A percentile compares a stretch with the other conserved stretches of the same genome.
phyloP scores from a whole-genome alignment of 2,113 vertebrate genomes.

The Patagioenas fasciata region DNA sequence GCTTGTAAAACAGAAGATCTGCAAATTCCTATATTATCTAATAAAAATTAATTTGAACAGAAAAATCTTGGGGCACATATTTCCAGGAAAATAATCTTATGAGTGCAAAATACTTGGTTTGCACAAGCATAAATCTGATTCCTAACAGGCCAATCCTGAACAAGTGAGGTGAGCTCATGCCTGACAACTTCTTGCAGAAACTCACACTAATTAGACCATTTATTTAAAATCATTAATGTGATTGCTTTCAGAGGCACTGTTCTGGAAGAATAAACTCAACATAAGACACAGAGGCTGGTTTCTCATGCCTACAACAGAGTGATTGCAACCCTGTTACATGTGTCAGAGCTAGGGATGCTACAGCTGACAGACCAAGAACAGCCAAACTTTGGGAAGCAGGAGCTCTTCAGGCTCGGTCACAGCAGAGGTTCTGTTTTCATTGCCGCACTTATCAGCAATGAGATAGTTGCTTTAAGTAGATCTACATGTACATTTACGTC shows the following conservation, averaged over 20 bases:
- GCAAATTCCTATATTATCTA: background rate
- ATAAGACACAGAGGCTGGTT: background rate
- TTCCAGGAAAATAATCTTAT: background rate
- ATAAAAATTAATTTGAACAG: background rate
- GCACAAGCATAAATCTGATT: background rate
- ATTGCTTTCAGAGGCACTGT: background rate
- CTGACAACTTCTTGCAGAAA: background rate
- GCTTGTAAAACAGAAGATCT: background rate
- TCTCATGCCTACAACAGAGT: background rate
- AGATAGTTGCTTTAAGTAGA: background rate
- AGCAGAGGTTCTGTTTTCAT: background rate
- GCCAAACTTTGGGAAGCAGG: background rate
- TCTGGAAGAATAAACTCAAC: background rate
- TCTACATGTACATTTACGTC: background rate
- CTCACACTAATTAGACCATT: background rate
- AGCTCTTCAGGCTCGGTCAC: background rate
- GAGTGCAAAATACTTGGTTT: background rate
- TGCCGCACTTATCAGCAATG: background rate
- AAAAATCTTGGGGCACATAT: background rate
- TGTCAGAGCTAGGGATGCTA: background rate
- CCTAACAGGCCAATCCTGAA: background rate
- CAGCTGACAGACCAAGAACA: accelerated
- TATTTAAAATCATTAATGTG: background rate
- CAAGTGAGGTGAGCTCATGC: background rate
- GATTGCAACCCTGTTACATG: accelerated